Evolutionary conservation across 2,113 vertebrate genomes (phyloP).

Genomic region (Mus pahari): DNA sequence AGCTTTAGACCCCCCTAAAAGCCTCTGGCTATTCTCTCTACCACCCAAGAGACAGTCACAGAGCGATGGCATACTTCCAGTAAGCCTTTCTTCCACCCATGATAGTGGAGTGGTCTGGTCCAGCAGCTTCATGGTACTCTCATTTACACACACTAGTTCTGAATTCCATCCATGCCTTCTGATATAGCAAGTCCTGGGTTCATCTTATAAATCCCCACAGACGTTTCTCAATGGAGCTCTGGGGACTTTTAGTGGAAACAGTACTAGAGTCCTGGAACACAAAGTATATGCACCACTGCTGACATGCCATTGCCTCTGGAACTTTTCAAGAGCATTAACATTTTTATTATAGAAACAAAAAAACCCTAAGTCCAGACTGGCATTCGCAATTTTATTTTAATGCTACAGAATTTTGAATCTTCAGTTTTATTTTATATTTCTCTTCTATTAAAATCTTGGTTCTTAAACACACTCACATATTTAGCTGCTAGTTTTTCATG

Average conservation of each 20-base stretch:
- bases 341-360: not conserved
- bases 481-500: not conserved
- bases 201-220: not conserved
- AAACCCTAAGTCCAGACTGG: not conserved
- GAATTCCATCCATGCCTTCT: not conserved
- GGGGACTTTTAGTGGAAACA: not conserved
- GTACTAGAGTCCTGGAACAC: not conserved
- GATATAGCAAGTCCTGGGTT: not conserved
- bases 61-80: not conserved
- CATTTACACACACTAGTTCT: not conserved
- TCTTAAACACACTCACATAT: not conserved
- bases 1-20: not conserved
- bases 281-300: not conserved
- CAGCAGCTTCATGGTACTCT: not conserved
- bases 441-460: not conserved
- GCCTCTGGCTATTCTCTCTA: not conserved
- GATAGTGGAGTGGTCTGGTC: not conserved
- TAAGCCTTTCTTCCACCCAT: not conserved
- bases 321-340: not conserved
- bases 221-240: not conserved
- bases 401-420: conserved; percentile 1
- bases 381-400: conserved; percentile 32
- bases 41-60: not conserved
- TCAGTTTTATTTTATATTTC: not conserved
- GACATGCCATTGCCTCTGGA: not conserved